Evolutionary conservation across 2,888 invertebrate species (phyloP), one percentile per base, ranked within the genome.

Genomic region (Formica aserva): DNA sequence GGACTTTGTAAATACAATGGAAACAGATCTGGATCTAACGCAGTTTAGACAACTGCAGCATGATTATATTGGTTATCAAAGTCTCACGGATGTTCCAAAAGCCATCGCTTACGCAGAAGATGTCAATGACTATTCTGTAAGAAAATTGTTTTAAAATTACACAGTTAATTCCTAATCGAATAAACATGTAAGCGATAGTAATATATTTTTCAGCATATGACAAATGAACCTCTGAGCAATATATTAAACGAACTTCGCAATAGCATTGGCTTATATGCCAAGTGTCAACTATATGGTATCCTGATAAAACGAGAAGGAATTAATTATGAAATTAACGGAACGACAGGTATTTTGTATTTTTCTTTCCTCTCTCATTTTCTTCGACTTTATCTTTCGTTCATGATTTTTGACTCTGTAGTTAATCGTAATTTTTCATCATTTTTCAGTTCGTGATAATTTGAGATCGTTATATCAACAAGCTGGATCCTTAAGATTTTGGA

Each of bases 21-120:
- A 97, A 91, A 97, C 97, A 82, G 97, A 97, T 93, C 96, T 97
- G 81, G 96, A 94, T 80, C 97, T 98, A 93, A 96, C 96, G 8
- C 97, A 98, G 86, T 98, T 99, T 95, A 97, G 97, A 85, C 99
- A 99, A 95, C 95, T 98, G 84, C 97, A 98, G 94, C 98, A 98
- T 94, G 98, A 98, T 93, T 98, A 98, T 94, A 98, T 98, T 93
- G 98, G 98, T 66, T 99, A 99, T 95, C 98, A 98, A 95, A 98
- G 98, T 94, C 96, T 99, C 78, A 99, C 99, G 0, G 99, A 99
- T 95, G 98, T 99, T 15, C 98, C 99, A 0, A 97, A 97, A 91
- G 97, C 98, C 1, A 95, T 97, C 65, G 96, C 97, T 3, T 98
- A 97, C 94, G 95, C 96, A 63, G 98, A 98, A 93, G 96, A 97